Evolutionary conservation across 2,113 vertebrate species (phyloP).

Genomic region (Sinocyclocheilus anshuiensis): DNA sequence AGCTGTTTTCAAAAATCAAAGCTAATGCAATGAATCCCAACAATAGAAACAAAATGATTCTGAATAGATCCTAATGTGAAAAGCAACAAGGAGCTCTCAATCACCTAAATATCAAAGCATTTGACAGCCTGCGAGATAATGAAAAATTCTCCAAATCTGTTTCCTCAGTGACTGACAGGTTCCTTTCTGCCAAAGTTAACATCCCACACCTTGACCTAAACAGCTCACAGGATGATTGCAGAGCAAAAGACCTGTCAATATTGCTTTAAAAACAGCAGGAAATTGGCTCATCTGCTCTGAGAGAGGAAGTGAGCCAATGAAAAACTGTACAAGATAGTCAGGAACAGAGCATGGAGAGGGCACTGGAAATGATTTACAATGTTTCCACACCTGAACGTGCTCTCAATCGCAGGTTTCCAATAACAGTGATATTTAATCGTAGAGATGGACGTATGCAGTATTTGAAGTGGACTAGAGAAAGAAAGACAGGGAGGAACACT

Average conservation of each 20-base stretch:
- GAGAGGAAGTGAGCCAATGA: not conserved
- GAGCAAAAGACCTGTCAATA: slow-evolving; percentile 47
- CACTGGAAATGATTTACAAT: slow-evolving; percentile 29
- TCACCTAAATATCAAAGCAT: not conserved
- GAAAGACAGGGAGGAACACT: not conserved
- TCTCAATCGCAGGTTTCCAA: slow-evolving; percentile 15
- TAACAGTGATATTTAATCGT: slow-evolving; percentile 22
- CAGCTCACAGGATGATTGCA: slow-evolving; percentile 17
- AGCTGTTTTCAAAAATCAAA: not conserved
- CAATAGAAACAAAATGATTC: not conserved
- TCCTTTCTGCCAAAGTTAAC: slow-evolving; percentile 20
- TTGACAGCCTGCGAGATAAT: not conserved
- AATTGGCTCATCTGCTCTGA: slow-evolving; percentile 32
- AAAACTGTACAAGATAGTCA: not conserved
- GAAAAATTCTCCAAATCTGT: not conserved
- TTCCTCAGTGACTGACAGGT: slow-evolving; percentile 14
- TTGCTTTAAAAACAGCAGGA: slow-evolving; percentile 33
- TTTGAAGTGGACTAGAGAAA: not conserved
- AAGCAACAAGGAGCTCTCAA: not conserved
- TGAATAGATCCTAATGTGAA: not conserved
- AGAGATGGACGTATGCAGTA: not conserved
- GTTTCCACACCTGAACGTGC: slow-evolving; percentile 22
- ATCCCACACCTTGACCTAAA: slow-evolving; percentile 11
- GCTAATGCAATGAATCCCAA: not conserved
- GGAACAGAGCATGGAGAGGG: slow-evolving; percentile 20